Conservation (phyloP, 2,888 invertebrate species). For the Ptilodon capucinus region DNA sequence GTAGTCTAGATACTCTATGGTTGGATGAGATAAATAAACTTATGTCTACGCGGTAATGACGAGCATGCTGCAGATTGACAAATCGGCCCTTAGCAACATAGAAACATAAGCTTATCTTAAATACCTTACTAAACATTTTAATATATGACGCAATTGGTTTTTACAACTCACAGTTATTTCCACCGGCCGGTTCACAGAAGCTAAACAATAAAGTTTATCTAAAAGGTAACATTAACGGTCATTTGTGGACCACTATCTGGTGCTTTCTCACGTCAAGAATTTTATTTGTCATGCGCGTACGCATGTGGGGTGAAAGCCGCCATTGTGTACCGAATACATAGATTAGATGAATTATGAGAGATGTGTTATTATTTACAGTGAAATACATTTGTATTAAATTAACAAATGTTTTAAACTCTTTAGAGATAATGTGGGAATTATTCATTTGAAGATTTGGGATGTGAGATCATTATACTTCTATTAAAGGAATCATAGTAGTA, state of each 20-base stretch:
- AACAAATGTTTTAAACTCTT: not conserved
- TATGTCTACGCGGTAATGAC: too few relatives aligned
- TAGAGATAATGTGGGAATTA: not conserved
- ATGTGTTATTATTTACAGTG: not conserved
- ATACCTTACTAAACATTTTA: not conserved
- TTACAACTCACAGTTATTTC: constrained; percentile 7
- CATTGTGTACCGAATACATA: constrained; percentile 41
- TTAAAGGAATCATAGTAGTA: too few relatives aligned
- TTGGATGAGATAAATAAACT: too few relatives aligned
- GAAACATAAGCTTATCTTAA: not conserved
- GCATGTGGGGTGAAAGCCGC: constrained; percentile 53
- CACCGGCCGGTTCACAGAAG: constrained; percentile 44
- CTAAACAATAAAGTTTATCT: constrained; percentile 50
- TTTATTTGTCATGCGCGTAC: constrained; percentile 56
- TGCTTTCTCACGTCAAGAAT: constrained; percentile 66
- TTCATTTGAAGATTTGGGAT: too few relatives aligned
- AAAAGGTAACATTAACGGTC: constrained; percentile 51
- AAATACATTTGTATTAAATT: not conserved
- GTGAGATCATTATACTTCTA: too few relatives aligned
- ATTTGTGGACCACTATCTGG: constrained; percentile 52
- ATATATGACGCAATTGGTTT: constrained; percentile 22
- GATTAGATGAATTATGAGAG: constrained; percentile 28
- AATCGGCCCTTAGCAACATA: too few relatives aligned
- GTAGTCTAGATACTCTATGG: too few relatives aligned
- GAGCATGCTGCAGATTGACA: too few relatives aligned